Percentiles rank a stretch among this genome's conserved stretches.
Evolutionary conservation across 2,113 vertebrate species (phyloP).

Genomic region (Phrynosoma blainvillii): DNA sequence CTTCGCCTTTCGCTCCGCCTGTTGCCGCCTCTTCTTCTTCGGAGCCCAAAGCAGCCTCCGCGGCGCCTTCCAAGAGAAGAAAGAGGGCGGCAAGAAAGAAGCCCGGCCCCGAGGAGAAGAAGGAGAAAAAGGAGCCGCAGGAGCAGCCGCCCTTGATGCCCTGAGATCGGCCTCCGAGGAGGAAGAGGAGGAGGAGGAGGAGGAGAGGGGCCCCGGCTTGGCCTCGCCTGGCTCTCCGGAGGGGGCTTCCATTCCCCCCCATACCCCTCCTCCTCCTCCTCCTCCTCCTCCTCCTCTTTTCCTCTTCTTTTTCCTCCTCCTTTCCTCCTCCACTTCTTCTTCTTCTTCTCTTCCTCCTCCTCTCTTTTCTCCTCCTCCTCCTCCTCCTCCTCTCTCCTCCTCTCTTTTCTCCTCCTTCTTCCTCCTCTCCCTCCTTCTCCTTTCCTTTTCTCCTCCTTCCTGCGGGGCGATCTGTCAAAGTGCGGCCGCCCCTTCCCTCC

Average conservation of each 20-base stretch:
- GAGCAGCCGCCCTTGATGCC: no score
- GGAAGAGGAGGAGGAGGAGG: not conserved
- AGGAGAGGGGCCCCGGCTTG: slow-evolving; percentile 26
- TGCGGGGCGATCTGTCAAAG: no score
- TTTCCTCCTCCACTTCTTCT: no score
- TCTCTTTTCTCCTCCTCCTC: slow-evolving; percentile 42
- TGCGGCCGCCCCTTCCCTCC: no score
- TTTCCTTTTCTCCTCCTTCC: no score
- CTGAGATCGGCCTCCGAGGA: not conserved
- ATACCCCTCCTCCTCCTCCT: slow-evolving; percentile 46
- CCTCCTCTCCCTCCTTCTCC: no score
- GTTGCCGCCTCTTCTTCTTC: not conserved
- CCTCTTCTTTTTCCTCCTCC: no score
- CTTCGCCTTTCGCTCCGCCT: not conserved
- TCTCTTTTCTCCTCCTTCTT: slow-evolving; percentile 45
- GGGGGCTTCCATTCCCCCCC: no score
- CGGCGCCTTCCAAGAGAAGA: slow-evolving; percentile 33
- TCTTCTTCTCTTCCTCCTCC: no score
- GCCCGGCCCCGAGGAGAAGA: no score
- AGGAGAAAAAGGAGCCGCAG: slow-evolving; percentile 33
- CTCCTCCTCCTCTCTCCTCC: slow-evolving; percentile 49
- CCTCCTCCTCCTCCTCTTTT: slow-evolving; percentile 44
- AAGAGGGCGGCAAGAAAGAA: not conserved
- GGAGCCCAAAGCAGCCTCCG: no score
- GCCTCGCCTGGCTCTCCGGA: no score